Base-by-base conservation (phyloP, 2,888 invertebrate species). In the Liopterus haemorrhoidalis region DNA sequence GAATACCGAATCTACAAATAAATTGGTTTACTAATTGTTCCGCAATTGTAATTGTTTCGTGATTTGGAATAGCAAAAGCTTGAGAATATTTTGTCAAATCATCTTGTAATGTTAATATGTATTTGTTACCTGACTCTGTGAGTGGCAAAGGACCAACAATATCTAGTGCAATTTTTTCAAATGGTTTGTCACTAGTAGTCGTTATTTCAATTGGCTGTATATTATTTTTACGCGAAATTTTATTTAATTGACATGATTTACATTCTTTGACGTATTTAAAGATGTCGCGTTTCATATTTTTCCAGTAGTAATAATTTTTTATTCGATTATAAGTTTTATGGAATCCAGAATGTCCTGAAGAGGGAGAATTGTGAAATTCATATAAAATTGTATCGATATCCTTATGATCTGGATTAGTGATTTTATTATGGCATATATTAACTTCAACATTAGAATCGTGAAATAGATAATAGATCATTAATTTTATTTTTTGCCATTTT, bases 121-220 rank as follows among this genome's bases (percentile, higher is more conserved):
- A 61, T 50, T 45, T 49, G 35, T 59, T 58, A 5, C 57, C 58
- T 2, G 40, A 22, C 22, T 47, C 37, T 0, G 56, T 53, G 16
- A 49, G 18, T 0, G 55, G 49, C 22, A 61, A 36, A 3, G 58
- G 60, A 8, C 57, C 59, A 21, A 61, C 59, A 9, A 59, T 52
- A 24, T 61, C 59, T 22, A 60, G 5, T 4, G 52, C 49, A 5
- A 58, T 41, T 46, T 51, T 46, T 46, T 59, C 55, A 16, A 58
- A 57, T 2, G 59, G 50, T 37, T 47, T 43, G 3, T 33, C 25
- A 2, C 54, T 48, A 3, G 58, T 55, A 1, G 49, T 51, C 1
- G 58, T 59, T n/a, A 56, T 53, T 46, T 53, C 51, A 53, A 62
- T 48, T 1, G 61, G 59, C 30, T 44, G 41, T 31, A 50, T 49